phyloP scores from a whole-genome alignment of 2,797 vertebrate species.

The Aeoliscus strigatus region DNA sequence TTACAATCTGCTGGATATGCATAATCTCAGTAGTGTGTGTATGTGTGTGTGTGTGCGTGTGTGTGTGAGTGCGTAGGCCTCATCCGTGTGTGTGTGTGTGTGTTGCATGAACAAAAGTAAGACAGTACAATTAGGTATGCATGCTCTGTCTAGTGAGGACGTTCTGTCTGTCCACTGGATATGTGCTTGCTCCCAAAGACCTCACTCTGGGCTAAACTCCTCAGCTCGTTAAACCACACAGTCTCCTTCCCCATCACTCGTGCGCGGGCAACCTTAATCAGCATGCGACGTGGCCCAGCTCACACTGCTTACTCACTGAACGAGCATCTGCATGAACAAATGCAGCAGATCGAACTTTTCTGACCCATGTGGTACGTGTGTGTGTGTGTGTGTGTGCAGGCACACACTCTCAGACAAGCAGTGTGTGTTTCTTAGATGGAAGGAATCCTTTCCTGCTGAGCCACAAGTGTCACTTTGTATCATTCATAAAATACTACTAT shows the following conservation, averaged over 20 bases:
- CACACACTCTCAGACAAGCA: background rate
- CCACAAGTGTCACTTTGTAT: constrained; percentile 57
- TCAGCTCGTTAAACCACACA: constrained; percentile 61
- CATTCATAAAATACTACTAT: constrained; percentile 64
- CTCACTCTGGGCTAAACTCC: constrained; percentile 45
- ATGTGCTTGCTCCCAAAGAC: constrained; percentile 39
- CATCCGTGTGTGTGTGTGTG: constrained; percentile 7
- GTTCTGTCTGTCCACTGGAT: constrained; percentile 13
- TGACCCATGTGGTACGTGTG: constrained; percentile 1
- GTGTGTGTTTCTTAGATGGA: constrained; percentile 41
- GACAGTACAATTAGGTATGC: constrained; percentile 41
- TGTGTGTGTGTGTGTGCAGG: background rate
- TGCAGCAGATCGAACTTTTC: constrained; percentile 13
- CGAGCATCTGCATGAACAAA: constrained; percentile 41
- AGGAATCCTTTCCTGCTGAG: constrained; percentile 43
- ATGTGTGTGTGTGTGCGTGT: constrained; percentile 12
- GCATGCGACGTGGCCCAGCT: constrained; percentile 13
- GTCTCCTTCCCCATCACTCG: constrained; percentile 29
- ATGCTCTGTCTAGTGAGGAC: constrained; percentile 24
- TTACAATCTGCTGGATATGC: constrained; percentile 42
- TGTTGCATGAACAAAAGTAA: constrained; percentile 19
- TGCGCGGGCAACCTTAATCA: constrained; percentile 35
- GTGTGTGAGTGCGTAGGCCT: constrained; percentile 4
- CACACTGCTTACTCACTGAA: constrained; percentile 16
- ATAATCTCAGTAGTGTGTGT: constrained; percentile 30